These are phyloP conservation scores for Micrasema minimum DNA, from an alignment of 1,140 invertebrate species.

Conservation along the genomic window DNA sequence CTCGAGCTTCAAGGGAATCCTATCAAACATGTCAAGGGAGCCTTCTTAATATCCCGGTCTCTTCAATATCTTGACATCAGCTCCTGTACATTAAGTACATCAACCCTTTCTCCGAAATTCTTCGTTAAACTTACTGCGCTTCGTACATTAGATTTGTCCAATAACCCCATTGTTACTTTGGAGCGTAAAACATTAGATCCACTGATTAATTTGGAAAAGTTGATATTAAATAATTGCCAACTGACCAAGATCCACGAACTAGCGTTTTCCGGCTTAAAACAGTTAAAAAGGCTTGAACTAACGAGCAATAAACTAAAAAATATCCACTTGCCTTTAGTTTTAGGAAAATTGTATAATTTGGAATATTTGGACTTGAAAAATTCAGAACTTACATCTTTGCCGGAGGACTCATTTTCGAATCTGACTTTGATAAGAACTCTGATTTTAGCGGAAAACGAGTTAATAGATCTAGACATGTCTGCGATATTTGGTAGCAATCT, in stretches of 20 bases:
- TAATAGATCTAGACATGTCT: constrained; percentile 72
- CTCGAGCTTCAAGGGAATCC: constrained; percentile 76
- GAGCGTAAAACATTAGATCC: constrained; percentile 71
- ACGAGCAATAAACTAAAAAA: constrained; percentile 69
- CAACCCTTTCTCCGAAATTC: constrained; percentile 71
- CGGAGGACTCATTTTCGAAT: constrained; percentile 74
- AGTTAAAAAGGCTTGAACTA: constrained; percentile 74
- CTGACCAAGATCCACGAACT: constrained; percentile 69
- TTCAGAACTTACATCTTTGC: constrained; percentile 71
- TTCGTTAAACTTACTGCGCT: constrained; percentile 75
- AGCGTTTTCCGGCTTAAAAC: constrained; percentile 69
- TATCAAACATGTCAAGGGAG: constrained; percentile 69
- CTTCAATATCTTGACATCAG: constrained; percentile 76
- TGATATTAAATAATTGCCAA: constrained; percentile 75
- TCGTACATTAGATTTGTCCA: constrained; percentile 75
- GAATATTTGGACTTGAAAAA: constrained; percentile 74
- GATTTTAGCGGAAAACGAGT: constrained; percentile 74
- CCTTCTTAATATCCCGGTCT: constrained; percentile 74
- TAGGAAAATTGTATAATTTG: constrained; percentile 69
- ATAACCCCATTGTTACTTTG: constrained; percentile 72
- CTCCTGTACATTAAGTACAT: constrained; percentile 70
- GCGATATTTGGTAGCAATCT: constrained; percentile 74
- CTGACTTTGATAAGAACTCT: constrained; percentile 74
- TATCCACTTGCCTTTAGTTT: constrained; percentile 70
- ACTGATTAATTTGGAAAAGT: constrained; percentile 71